Conservation (phyloP, 2,888 invertebrate genomes). For the Pandemis heparana region DNA sequence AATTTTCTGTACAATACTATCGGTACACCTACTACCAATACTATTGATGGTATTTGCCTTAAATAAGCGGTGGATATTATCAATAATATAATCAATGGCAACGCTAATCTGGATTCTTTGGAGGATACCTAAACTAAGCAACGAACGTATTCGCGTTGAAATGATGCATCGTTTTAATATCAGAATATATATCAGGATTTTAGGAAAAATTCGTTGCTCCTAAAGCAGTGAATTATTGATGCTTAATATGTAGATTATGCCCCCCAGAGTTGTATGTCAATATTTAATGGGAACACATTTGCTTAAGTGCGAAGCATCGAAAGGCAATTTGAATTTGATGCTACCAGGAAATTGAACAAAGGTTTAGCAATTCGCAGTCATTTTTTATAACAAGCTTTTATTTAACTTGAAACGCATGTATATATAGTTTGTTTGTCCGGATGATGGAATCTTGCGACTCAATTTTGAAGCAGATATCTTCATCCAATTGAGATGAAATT, state of each 20-base stretch:
- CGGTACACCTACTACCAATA: too few species aligned
- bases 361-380: neutral
- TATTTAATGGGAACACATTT: conserved; percentile 15
- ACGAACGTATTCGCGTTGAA: neutral
- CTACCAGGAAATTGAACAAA: neutral
- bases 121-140: neutral
- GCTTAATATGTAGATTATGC: neutral
- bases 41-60: too few species aligned
- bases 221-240: neutral
- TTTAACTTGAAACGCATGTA: too few species aligned
- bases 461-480: too few species aligned
- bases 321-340: neutral
- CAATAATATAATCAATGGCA: too few species aligned
- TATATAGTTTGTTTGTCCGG: too few species aligned
- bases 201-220: neutral
- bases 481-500: too few species aligned
- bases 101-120: neutral
- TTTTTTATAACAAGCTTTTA: too few species aligned
- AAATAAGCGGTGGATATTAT: too few species aligned
- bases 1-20: too few species aligned
- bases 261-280: neutral
- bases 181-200: neutral
- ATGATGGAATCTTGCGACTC: too few species aligned
- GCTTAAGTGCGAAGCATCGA: conserved; percentile 1
- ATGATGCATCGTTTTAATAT: neutral